These are phyloP conservation scores for Drosophila azteca DNA, from an alignment of 1,140 invertebrate genomes.

Conservation along the genomic window DNA sequence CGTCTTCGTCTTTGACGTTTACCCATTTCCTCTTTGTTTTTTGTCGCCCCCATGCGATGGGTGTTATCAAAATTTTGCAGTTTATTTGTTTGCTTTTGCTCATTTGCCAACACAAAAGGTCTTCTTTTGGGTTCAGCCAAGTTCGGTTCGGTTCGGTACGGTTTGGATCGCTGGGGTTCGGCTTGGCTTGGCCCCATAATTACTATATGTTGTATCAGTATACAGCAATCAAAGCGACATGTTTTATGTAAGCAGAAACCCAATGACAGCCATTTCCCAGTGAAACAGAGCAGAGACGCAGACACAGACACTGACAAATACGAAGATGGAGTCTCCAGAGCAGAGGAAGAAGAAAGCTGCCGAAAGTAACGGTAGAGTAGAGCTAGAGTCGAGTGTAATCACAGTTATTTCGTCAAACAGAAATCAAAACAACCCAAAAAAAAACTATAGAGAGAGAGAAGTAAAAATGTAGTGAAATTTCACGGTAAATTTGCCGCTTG, in stretches of 20 bases:
- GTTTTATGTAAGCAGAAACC: slow-evolving; percentile 59
- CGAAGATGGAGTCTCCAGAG: slow-evolving; percentile 2
- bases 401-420: slow-evolving; percentile 61
- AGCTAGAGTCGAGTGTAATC: slow-evolving; percentile 46
- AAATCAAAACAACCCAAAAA: slow-evolving; percentile 24
- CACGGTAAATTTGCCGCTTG: slow-evolving; percentile 68
- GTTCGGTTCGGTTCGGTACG: too few relatives aligned
- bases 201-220: slow-evolving; percentile 71
- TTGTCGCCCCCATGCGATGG: background rate
- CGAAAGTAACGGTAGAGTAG: background rate
- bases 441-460: slow-evolving; percentile 8
- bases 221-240: slow-evolving; percentile 66
- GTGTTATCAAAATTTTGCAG: slow-evolving; percentile 42
- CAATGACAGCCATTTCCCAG: slow-evolving; percentile 50
- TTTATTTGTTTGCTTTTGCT: slow-evolving; percentile 55
- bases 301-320: too few relatives aligned
- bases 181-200: slow-evolving; percentile 48
- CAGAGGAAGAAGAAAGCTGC: slow-evolving; percentile 23
- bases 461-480: slow-evolving; percentile 62
- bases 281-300: slow-evolving; percentile 65
- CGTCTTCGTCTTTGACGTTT: too few relatives aligned
- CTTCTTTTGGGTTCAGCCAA: slow-evolving; percentile 2
- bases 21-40: background rate
- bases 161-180: slow-evolving; percentile 21
- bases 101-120: slow-evolving; percentile 52